Base-by-base conservation (phyloP, 2,888 invertebrate genomes). In the Eremobia ochroleuca region DNA sequence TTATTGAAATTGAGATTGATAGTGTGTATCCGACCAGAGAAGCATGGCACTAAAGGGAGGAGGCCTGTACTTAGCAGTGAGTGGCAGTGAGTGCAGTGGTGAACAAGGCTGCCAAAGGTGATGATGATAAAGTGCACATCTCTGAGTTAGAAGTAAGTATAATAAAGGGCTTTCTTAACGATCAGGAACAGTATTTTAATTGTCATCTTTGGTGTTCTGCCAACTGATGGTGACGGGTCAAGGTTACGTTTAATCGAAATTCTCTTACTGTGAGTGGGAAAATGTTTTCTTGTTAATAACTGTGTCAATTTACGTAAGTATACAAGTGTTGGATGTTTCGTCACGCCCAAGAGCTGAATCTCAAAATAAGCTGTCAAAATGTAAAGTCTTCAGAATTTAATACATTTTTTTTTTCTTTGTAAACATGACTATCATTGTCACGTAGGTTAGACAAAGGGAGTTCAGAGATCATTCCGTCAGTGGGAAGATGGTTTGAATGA, bases 151-250 rank as follows among this genome's bases (percentile, higher is more conserved):
- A 70, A 40, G 59, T 21, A 46, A 31, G 46, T 28, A 61, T 70
- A 80, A 67, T 69, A 65, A 46, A 70, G 64, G 71, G 79, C n/a
- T 68, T 71, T 77, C 37, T 69, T 77, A 81, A 79, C 77, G 76
- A 77, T 31, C 67, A 76, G 58, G 62, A 84, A 76, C 78, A 76
- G 68, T 74, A 84, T 81, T 83, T 81, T 76, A 77, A 79, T 79
- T 80, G 74, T 81, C 71, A 76, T 79, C n/a, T 82, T 86, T 82
- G 88, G 85, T 77, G 52, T 43, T 74, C 43, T 86, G 88, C 85
- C 85, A 86, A 87, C 71, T 75, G 40, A 68, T 40, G 37, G 25
- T 52, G 79, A 52, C 40, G 66, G 81, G 80, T 82, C 89, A 87
- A 83, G 81, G 81, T 67, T 28, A 13, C 18, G 52, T 67, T 58